Evolutionary conservation across 2,797 vertebrate species (phyloP).

Genomic region (Aphelocoma californica): DNA sequence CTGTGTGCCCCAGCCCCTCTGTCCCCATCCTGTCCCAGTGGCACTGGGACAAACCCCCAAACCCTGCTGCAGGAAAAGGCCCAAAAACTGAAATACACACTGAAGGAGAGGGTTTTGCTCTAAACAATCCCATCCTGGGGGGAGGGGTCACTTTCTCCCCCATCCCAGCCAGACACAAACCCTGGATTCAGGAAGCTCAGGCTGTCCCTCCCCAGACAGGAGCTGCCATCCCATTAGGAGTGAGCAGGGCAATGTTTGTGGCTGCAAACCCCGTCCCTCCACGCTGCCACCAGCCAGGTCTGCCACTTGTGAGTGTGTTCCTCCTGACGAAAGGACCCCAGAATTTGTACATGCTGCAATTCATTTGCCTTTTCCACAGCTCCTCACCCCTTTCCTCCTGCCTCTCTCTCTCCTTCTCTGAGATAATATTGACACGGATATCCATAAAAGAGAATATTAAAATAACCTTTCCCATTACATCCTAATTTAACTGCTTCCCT

Average conservation of each 20-base stretch:
- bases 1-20: background rate
- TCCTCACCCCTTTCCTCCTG: background rate
- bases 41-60: background rate
- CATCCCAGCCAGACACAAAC: background rate
- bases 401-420: background rate
- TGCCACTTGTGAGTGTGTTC: background rate
- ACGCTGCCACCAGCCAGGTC: background rate
- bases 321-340: background rate
- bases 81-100: rapidly evolving
- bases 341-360: background rate
- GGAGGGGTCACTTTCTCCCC: background rate
- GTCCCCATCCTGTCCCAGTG: background rate
- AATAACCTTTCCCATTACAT: conserved; percentile 43
- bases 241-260: background rate
- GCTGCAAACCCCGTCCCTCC: background rate
- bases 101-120: background rate
- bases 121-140: background rate
- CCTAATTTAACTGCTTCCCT: conserved; percentile 60
- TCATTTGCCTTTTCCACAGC: background rate
- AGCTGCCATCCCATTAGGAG: rapidly evolving
- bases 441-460: conserved; percentile 49
- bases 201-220: background rate
- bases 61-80: background rate
- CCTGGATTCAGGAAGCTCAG: background rate
- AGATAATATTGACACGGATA: conserved; percentile 54